Conservation (phyloP, 2,888 invertebrate genomes). For the Pyrochroa serraticornis region DNA sequence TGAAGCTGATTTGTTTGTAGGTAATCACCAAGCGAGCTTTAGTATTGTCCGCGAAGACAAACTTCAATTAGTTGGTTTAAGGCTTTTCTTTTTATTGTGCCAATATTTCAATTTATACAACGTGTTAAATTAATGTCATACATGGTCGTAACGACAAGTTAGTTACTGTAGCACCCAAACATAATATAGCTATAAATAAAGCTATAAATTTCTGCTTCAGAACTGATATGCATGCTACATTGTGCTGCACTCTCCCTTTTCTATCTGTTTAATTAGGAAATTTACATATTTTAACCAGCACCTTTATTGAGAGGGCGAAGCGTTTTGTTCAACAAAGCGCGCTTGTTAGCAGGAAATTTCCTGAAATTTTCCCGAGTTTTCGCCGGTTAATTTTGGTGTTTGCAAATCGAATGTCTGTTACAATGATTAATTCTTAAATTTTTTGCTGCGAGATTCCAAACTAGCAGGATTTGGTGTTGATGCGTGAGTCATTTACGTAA, state of each 20-base stretch:
- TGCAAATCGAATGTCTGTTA: neutral
- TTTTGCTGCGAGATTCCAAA: slow-evolving; percentile 3
- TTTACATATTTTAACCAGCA: slow-evolving; percentile 4
- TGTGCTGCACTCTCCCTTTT: slow-evolving; percentile 3
- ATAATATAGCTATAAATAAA: slow-evolving; percentile 18
- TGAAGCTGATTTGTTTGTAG: neutral
- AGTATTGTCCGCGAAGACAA: neutral
- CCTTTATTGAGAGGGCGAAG: neutral
- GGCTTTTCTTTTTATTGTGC: slow-evolving; percentile 3
- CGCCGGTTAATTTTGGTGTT: neutral
- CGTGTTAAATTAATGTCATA: slow-evolving; percentile 11
- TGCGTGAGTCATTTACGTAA: slow-evolving; percentile 5
- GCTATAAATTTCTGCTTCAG: slow-evolving; percentile 15
- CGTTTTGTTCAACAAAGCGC: no score
- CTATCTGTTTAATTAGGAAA: slow-evolving; percentile 13
- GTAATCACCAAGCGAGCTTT: slow-evolving; percentile 4
- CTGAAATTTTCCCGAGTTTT: no score
- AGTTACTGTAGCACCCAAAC: slow-evolving; percentile 14
- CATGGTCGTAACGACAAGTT: slow-evolving; percentile 9
- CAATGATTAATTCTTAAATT: neutral
- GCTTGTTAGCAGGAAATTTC: no score
- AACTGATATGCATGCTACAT: slow-evolving; percentile 10
- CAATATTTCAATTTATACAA: slow-evolving; percentile 10
- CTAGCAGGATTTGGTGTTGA: slow-evolving; percentile 1
- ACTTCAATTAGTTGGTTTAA: slow-evolving; percentile 6